A percentile compares a stretch with the other conserved stretches of the same genome.
phyloP scores from a whole-genome alignment of 2,888 invertebrate species.

The Rugalucina vietnamica region DNA sequence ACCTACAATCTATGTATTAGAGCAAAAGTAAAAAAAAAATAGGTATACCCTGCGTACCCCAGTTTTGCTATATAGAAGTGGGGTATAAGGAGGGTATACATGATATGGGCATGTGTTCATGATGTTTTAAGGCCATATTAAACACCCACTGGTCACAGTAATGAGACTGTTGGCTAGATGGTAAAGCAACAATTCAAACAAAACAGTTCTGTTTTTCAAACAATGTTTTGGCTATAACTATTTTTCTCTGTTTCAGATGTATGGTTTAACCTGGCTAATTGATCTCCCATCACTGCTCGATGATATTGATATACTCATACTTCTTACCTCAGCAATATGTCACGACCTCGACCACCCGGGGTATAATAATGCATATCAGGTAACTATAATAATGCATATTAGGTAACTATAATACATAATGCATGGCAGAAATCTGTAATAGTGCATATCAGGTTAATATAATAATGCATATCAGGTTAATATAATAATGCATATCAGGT shows the following conservation, averaged over 20 bases:
- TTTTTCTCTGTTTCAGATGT: constrained; percentile 88
- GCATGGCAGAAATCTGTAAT: not conserved
- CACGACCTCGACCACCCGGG: constrained; percentile 84
- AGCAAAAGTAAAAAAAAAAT: too few relatives aligned
- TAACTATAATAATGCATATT: constrained; percentile 80
- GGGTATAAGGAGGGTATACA: too few relatives aligned
- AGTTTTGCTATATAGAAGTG: too few relatives aligned
- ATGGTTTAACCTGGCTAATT: constrained; percentile 90
- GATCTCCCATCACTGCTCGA: constrained; percentile 89
- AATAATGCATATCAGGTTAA: not conserved
- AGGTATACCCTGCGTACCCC: too few relatives aligned
- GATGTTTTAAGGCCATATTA: too few relatives aligned
- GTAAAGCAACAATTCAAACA: too few relatives aligned
- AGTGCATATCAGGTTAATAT: not conserved
- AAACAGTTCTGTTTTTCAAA: too few relatives aligned
- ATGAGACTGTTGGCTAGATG: too few relatives aligned
- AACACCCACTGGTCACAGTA: too few relatives aligned
- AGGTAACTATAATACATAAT: constrained; percentile 70
- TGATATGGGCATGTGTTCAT: too few relatives aligned
- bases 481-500: not conserved
- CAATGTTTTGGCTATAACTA: too few relatives aligned
- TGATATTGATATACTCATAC: constrained; percentile 90
- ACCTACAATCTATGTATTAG: too few relatives aligned
- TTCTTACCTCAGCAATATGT: constrained; percentile 82
- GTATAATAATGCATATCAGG: constrained; percentile 83